Evolutionary conservation across 2,888 invertebrate genomes (phyloP), one percentile per base, ranked within the genome.

Genomic region (Pachycephus smyrnensis): DNA sequence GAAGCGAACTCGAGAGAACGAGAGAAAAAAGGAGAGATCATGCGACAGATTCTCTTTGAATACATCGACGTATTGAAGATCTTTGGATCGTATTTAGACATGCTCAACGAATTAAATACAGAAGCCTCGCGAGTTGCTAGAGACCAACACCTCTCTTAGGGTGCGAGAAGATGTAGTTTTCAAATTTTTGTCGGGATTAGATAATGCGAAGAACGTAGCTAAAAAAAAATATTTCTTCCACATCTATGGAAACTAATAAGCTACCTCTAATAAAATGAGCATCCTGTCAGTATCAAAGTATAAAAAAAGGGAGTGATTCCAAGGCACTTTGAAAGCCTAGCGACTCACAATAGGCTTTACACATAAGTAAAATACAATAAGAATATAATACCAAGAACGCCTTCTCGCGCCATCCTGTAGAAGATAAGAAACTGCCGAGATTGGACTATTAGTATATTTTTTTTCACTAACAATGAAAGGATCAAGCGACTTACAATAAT

Each of bases 401-500:
- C 40, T 84, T 83, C 79, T 84, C 84, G 85, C 79, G 81, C 40
- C 83, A 82, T 32, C 78, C 80, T 82, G 80, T 86, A 86, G 76
- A 85, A 84, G 85, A 86, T 84, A 86, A 87, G 77, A 86, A 77
- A 83, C 83, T 78, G 81, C 83, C 80, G 83, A 84, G 80, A 79
- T 86, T 82, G 86, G 86, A 85, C 80, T 86, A 84, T 85, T 86
- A 85, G 83, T 84, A 86, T 86, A 85, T 69, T 32, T 69, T 87
- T 83, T 86, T 84, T 85, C 85, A 86, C 86, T 88, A 85, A 83
- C 82, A 69, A 77, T 76, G 75, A 76, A 73, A 33, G 82, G 73
- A 68, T 77, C 78, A 87, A 85, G 85, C 86, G 84, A 83, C 85
- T 88, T 84, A 86, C 89, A 89, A 88, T 90, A 89, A 89, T 89